Evolutionary conservation across 2,888 invertebrate genomes (phyloP).

Genomic region (Heliconius hortense): DNA sequence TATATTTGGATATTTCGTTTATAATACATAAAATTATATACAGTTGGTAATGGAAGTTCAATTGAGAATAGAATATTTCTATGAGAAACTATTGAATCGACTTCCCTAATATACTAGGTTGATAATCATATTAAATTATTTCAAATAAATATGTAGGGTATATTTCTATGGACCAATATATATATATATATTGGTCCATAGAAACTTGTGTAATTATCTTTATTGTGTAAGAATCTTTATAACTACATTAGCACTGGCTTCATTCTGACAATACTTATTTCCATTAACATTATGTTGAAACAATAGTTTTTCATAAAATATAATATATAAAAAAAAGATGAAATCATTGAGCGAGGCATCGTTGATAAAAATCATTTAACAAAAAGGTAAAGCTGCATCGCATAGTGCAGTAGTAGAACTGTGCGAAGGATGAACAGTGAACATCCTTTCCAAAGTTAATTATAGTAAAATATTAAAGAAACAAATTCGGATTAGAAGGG

Average conservation of each 20-base stretch:
- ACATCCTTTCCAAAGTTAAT: conserved; percentile 28
- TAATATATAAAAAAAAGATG: conserved; percentile 20
- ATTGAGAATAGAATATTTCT: conserved; percentile 55
- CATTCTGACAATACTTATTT: not conserved
- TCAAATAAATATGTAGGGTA: not conserved
- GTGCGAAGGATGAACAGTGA: conserved; percentile 31
- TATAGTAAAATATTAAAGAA: conserved; percentile 36
- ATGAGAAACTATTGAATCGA: conserved; percentile 11
- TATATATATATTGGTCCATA: no score
- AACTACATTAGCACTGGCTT: conserved; percentile 16
- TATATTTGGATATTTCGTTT: conserved; percentile 72
- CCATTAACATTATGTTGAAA: not conserved
- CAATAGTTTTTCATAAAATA: conserved; percentile 25
- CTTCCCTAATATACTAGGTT: no score
- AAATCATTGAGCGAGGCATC: conserved; percentile 68
- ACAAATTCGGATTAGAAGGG: conserved; percentile 42
- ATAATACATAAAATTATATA: conserved; percentile 61
- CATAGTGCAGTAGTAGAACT: conserved; percentile 27
- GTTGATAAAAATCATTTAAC: conserved; percentile 40
- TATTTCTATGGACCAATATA: no score
- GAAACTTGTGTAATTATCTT: no score
- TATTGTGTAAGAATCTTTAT: not conserved
- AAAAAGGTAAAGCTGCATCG: conserved; percentile 29
- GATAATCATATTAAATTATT: not conserved
- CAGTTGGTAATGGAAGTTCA: conserved; percentile 72